Evolutionary conservation across 2,797 vertebrate species (phyloP), one percentile per base, ranked within the genome.

Genomic region (Sciurus vulgaris): DNA sequence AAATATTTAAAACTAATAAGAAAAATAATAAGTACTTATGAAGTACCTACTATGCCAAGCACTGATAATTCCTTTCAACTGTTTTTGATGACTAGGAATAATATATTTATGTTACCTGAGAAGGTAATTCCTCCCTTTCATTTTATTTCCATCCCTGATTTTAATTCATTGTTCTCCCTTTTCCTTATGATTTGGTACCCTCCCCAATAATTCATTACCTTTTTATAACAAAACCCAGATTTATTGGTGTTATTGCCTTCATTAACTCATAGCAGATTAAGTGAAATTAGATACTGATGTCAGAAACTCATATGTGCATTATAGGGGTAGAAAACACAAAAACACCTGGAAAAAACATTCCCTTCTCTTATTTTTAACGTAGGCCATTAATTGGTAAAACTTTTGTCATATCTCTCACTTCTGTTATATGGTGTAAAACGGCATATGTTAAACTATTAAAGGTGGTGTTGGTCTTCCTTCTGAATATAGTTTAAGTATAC

Each of bases 1-100:
- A 95, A 96, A 94, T 96, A 93, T 95, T 95, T 95, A 72, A 95
- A 93, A 85, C 30, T 81, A 95, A 44, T 83, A 89, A 81, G 69
- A 91, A 82, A 86, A 82, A 83, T 88, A 94, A 87, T 67, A 83
- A 94, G 86, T 90, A 51, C 56, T 88, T 69, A 51, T 44, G 67
- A 96, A 82, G 79, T 78, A 77, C 59, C n/a, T 82, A 85, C 44
- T 49, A 87, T 91, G 51, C 14, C 15, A 92, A 88, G 26, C 17
- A 74, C 78, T 93, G 38, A 89, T 81, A 92, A 96, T 89, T 94
- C 47, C 33, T 84, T 91, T 63, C 30, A 72, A 81, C 30, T 87
- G 85, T 49, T 90, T 91, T 92, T 83, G n/a, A 96, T 67, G 49
- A 86, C 70, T 70, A 77, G 41, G 28, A 89, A 89, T 76, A 72